phyloP scores from a whole-genome alignment of 2,113 vertebrate genomes.

The Pardalotus punctatus region DNA sequence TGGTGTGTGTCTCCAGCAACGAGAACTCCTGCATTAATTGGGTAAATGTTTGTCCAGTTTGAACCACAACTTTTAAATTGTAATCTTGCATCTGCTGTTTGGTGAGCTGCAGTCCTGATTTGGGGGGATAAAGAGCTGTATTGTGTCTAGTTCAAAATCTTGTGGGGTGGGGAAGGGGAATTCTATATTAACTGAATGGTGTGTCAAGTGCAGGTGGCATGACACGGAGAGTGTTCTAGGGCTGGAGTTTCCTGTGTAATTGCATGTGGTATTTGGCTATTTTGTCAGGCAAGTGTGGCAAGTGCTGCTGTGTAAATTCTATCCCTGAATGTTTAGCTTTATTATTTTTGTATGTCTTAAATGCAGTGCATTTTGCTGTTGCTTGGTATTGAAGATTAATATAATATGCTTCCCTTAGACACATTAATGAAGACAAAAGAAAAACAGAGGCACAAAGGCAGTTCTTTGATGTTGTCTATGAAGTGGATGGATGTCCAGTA shows the following conservation, averaged over 20 bases:
- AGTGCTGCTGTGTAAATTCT: background rate
- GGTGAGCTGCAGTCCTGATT: background rate
- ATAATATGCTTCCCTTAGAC: conserved; percentile 69
- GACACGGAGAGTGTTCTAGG: background rate
- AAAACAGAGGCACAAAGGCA: conserved; percentile 98
- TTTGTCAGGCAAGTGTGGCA: background rate
- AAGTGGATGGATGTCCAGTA: conserved; percentile 97
- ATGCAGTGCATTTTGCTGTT: background rate
- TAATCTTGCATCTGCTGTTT: background rate
- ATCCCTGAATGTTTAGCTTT: background rate
- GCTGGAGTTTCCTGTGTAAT: background rate
- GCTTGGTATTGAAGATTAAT: background rate
- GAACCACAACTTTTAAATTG: background rate
- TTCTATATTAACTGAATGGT: background rate
- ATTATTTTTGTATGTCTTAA: background rate
- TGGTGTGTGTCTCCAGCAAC: background rate
- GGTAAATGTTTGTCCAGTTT: background rate
- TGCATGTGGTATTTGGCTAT: background rate
- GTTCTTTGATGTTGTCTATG: conserved; percentile 98
- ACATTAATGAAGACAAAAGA: conserved; percentile 98
- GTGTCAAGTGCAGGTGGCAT: background rate
- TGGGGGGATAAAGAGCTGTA: background rate
- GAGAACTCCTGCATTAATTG: background rate
- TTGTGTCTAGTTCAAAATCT: background rate
- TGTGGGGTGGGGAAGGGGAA: background rate